Evolutionary conservation across 1,140 invertebrate genomes (phyloP).

Genomic region (Cephus cinctus): DNA sequence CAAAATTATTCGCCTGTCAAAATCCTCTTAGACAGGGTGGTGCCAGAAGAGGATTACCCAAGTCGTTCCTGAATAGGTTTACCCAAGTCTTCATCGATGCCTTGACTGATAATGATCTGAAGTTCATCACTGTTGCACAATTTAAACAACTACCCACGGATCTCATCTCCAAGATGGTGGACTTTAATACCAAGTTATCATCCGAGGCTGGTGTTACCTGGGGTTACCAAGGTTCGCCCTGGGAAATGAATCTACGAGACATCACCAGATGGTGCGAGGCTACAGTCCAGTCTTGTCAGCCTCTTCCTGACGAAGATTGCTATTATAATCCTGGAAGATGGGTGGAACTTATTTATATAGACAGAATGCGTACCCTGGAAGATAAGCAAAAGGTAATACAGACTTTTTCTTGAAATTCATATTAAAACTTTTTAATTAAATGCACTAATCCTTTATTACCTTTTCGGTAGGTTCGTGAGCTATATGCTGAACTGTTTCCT

Average conservation of each 20-base stretch:
- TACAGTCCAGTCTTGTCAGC: conserved; percentile 41
- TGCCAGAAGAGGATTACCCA: conserved; percentile 89
- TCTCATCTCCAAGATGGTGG: conserved; percentile 72
- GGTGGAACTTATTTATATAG: conserved; percentile 76
- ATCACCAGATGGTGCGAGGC: conserved; percentile 89
- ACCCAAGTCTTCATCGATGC: conserved; percentile 92
- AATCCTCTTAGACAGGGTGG: conserved; percentile 97
- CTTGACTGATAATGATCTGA: conserved; percentile 75
- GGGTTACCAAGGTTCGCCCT: conserved; percentile 80
- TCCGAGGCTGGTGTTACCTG: conserved; percentile 66
- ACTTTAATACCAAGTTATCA: conserved; percentile 75
- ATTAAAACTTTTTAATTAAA: neutral
- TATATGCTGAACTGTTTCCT: conserved; percentile 64
- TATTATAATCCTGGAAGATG: conserved; percentile 62
- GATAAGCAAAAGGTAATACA: conserved; percentile 70
- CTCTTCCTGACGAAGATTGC: neutral
- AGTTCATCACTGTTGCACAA: conserved; percentile 61
- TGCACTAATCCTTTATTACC: neutral
- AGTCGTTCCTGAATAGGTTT: conserved; percentile 97
- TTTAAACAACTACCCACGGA: conserved; percentile 58
- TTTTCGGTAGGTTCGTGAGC: conserved; percentile 55
- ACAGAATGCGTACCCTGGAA: conserved; percentile 73
- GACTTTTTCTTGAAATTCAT: neutral
- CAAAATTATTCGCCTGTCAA: conserved; percentile 95
- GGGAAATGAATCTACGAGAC: conserved; percentile 97